Evolutionary conservation across 2,888 invertebrate genomes (phyloP).

Genomic region (Cantharis flavilabris): DNA sequence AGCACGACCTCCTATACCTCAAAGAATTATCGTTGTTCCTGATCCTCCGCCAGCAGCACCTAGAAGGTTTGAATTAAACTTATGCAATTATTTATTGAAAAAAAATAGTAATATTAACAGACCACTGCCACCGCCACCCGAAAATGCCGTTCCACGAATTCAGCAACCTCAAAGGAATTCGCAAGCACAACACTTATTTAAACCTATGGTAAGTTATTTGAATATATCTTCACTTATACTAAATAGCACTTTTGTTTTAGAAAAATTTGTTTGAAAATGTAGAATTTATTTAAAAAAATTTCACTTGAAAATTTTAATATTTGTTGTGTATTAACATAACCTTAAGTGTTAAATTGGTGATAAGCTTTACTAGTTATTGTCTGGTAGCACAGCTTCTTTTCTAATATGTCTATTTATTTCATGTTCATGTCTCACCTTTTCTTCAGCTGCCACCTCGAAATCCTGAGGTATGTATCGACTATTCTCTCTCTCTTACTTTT

Average conservation of each 20-base stretch:
- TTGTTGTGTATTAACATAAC: background rate
- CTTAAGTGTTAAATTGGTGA: conserved; percentile 51
- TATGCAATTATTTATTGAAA: background rate
- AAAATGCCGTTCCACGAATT: conserved; percentile 63
- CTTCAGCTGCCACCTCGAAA: conserved; percentile 83
- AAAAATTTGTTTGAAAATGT: background rate
- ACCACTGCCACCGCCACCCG: conserved; percentile 84
- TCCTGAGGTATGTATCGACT: conserved; percentile 79
- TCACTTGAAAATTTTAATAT: background rate
- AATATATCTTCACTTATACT: background rate
- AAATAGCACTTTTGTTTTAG: background rate
- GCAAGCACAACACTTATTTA: conserved; percentile 82
- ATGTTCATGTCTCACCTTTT: conserved; percentile 60
- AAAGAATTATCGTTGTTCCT: conserved; percentile 89
- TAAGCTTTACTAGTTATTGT: conserved; percentile 56
- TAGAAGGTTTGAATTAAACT: conserved; percentile 59
- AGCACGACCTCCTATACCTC: conserved; percentile 85
- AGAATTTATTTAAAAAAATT: background rate
- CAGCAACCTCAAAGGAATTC: conserved; percentile 80
- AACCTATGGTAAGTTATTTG: conserved; percentile 74
- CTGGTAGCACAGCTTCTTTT: conserved; percentile 49
- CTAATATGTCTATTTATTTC: conserved; percentile 63
- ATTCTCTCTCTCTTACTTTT: conserved; percentile 7
- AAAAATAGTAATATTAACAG: conserved; percentile 51
- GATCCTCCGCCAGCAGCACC: conserved; percentile 68